Base-by-base conservation (phyloP, 2,797 vertebrate species). In the Micromesistius poutassou region DNA sequence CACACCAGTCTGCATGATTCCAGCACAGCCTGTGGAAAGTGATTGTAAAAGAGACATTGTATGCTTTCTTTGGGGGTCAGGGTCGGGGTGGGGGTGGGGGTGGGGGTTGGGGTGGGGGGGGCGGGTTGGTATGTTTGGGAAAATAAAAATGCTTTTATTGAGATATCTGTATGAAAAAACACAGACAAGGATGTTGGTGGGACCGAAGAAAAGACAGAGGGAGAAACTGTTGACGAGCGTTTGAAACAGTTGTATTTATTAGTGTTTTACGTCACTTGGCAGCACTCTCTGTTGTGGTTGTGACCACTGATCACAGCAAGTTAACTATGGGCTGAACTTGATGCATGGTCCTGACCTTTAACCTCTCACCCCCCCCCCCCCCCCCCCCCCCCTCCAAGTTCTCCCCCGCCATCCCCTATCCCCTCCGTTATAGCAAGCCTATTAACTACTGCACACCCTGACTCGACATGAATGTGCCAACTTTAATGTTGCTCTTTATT, bases 401-500 rank as follows among this genome's bases (percentile, higher is more conserved):
- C 81, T 74, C 75, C 81, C 72, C 81, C 72, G 72, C 76, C 81
- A 8, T 13, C 66, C 75, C 42, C 30, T 30, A 33, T 84, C 68
- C 35, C 16, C 72, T 79, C 86, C 7, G 82, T 86, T 91, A 90
- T 91, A 91, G 90, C 88, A 85, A 89, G 84, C 85, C 80, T 90
- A 78, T 87, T 86, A 88, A 88, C 86, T 83, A 89, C 89, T 88
- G 90, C 89, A 82, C 90, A 91, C 91, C 89, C 86, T 87, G 88
- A 91, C 83, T 76, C 91, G 86, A 87, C 90, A 92, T 91, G 92
- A 93, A 93, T 93, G 91, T 93, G 92, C 91, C 91, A 91, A 86
- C 89, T 89, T 90, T 78, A 85, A 80, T 82, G 82, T 87, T 76
- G 91, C 78, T 87, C 79, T 79, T 86, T 46, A 80, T 87, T 89